Percentiles rank a stretch among this genome's conserved stretches.
These are phyloP conservation scores for Drosophila equinoxialis DNA, from an alignment of 1,140 invertebrate genomes.

Conservation along the genomic window DNA sequence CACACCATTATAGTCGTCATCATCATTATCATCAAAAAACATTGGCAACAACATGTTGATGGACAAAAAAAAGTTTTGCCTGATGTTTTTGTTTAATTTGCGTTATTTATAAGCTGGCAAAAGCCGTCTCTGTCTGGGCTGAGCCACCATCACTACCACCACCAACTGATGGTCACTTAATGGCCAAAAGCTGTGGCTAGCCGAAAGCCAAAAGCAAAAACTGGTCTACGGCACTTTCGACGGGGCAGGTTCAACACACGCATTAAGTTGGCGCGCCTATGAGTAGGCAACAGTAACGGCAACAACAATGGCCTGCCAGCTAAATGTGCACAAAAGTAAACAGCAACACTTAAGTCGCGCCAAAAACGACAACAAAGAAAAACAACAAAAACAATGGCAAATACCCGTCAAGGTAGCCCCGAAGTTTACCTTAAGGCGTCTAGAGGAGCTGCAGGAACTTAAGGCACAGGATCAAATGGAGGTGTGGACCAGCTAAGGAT, in stretches of 20 bases:
- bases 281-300: slow-evolving; percentile 49
- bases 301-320: slow-evolving; percentile 55
- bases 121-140: slow-evolving; percentile 23
- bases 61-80: slow-evolving; percentile 50
- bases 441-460: neutral
- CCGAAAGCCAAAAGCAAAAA: slow-evolving; percentile 45
- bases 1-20: neutral
- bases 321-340: slow-evolving; percentile 74
- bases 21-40: slow-evolving; percentile 1
- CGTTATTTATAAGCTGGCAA: slow-evolving; percentile 74
- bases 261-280: slow-evolving; percentile 47
- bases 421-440: slow-evolving; percentile 11
- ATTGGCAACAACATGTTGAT: slow-evolving; percentile 55
- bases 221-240: slow-evolving; percentile 49
- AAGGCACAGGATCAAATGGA: neutral
- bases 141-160: slow-evolving; percentile 24
- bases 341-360: slow-evolving; percentile 71
- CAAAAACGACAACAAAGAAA: slow-evolving; percentile 24
- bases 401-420: slow-evolving; percentile 39
- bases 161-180: slow-evolving; percentile 36
- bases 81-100: slow-evolving; percentile 71
- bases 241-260: slow-evolving; percentile 47
- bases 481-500: neutral
- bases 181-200: slow-evolving; percentile 16
- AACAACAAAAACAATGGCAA: slow-evolving; percentile 57